phyloP scores from a whole-genome alignment of 2,888 invertebrate species.

The Drosophila percnosoma region DNA sequence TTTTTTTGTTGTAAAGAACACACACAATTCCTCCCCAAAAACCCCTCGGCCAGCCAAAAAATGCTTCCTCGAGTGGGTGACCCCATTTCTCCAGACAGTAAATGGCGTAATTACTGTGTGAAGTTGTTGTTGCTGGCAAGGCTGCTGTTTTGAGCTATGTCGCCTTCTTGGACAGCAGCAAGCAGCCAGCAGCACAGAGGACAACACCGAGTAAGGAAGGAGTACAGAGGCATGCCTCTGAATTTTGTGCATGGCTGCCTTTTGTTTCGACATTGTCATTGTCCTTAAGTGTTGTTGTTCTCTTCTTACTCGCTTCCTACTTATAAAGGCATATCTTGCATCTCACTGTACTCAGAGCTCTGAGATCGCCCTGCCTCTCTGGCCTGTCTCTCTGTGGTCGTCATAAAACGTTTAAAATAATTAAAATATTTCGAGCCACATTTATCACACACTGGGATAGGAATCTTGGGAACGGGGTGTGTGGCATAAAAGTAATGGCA shows the following conservation, averaged over 20 bases:
- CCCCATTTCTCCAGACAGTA: constrained; percentile 75
- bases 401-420: constrained; percentile 83
- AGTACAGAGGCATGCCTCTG: constrained; percentile 36
- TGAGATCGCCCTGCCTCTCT: background rate
- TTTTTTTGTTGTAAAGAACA: constrained; percentile 19
- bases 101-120: constrained; percentile 81
- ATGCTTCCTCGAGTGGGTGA: constrained; percentile 72
- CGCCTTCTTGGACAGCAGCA: constrained; percentile 52
- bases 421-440: constrained; percentile 83
- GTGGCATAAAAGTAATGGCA: constrained; percentile 59
- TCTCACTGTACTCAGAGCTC: constrained; percentile 40
- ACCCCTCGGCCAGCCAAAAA: constrained; percentile 56
- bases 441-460: constrained; percentile 68
- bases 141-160: constrained; percentile 77
- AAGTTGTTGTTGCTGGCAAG: constrained; percentile 57
- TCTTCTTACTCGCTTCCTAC: constrained; percentile 32
- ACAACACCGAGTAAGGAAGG: constrained; percentile 7
- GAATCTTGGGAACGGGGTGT: constrained; percentile 12
- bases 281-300: constrained; percentile 47
- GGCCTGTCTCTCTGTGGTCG: constrained; percentile 51
- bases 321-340: constrained; percentile 67
- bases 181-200: background rate
- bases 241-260: constrained; percentile 63
- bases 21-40: background rate
- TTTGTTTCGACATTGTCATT: constrained; percentile 72